Percentiles rank a stretch among this genome's conserved stretches.
Evolutionary conservation across 2,113 vertebrate genomes (phyloP).

Genomic region (Tor tambroides): DNA sequence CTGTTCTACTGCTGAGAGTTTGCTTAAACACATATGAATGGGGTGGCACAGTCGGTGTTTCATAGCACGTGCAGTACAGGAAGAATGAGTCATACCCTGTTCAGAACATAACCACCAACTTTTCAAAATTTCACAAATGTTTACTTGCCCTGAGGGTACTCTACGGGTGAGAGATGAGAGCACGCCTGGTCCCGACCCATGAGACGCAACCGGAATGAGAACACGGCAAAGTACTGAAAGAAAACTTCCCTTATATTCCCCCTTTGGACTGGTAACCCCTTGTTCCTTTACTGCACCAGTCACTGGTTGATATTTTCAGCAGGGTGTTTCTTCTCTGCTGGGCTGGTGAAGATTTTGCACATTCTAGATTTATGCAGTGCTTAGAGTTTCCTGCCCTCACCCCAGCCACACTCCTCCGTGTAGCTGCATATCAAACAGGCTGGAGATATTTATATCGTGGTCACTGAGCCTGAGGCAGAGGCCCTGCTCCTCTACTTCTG

Average conservation of each 20-base stretch:
- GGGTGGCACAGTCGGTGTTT: not conserved
- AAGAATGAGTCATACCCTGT: constrained; percentile 14
- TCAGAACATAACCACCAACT: constrained; percentile 10
- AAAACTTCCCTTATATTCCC: constrained; percentile 8
- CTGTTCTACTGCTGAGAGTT: constrained; percentile 77
- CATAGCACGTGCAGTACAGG: not conserved
- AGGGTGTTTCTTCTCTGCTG: constrained; percentile 24
- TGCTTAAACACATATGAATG: constrained; percentile 28
- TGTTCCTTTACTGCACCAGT: not conserved
- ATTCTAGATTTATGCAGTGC: constrained; percentile 50
- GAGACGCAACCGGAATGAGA: not conserved
- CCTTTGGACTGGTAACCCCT: not conserved
- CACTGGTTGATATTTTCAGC: constrained; percentile 6
- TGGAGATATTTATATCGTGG: constrained; percentile 53
- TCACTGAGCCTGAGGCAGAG: constrained; percentile 23
- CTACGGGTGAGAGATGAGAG: constrained; percentile 11
- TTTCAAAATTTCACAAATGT: constrained; percentile 33
- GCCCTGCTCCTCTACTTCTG: constrained; percentile 32
- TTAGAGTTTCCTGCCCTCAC: constrained; percentile 53
- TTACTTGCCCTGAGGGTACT: constrained; percentile 25
- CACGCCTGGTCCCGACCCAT: constrained; percentile 12
- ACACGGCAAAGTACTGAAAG: constrained; percentile 1
- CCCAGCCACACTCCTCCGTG: constrained; percentile 52
- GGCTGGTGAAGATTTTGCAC: constrained; percentile 49
- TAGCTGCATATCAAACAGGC: constrained; percentile 58